Base-by-base conservation (phyloP, 2,113 vertebrate species). In the Chloroceryle aenea region DNA sequence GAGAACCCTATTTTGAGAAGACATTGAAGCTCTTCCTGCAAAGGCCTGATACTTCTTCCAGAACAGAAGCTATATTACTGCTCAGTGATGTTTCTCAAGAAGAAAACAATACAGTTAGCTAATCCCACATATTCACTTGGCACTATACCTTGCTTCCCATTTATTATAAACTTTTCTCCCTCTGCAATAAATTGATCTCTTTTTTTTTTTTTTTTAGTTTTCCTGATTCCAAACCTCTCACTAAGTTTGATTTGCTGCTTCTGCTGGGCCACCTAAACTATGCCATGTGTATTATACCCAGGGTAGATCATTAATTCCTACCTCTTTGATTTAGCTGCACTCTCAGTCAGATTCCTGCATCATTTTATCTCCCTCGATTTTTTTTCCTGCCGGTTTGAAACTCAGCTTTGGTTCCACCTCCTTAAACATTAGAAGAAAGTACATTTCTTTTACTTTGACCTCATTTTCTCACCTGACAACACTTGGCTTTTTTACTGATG, bases 401-500 rank as follows among this genome's bases (percentile, higher is more conserved):
- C 92, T 90, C 77, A 58, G 84, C 83, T 94, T 96, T 89, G 80
- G 96, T 95, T 95, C 92, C 96, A 79, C 90, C 69, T 95, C 90
- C 86, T 96, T 96, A 93, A 95, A 93, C 90, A 82, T 79, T 64
- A 90, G 88, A 93, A 92, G 58, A 93, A 95, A 95, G 77, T 55
- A 85, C 30, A 93, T 94, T 96, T 90, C 79, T 94, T 95, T 88
- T 82, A 61, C 90, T 96, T 93, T 93, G 88, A 96, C 96, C 86
- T 96, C 83, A 82, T 95, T 96, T 96, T 95, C 77, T 90, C 77
- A 96, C 73, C 95, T 96, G 95, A 96, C 86, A 95, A 90, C 73
- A 94, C 48, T 76, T 29, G 2, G 47, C 76, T 94, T 92, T 93
- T 95, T 92, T 89, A 89, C 89, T 79, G 83, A 94, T 85, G 88